A percentile compares a stretch with the other conserved stretches of the same genome.
phyloP scores from a whole-genome alignment of 2,113 vertebrate species.

The Chunga burmeisteri region DNA sequence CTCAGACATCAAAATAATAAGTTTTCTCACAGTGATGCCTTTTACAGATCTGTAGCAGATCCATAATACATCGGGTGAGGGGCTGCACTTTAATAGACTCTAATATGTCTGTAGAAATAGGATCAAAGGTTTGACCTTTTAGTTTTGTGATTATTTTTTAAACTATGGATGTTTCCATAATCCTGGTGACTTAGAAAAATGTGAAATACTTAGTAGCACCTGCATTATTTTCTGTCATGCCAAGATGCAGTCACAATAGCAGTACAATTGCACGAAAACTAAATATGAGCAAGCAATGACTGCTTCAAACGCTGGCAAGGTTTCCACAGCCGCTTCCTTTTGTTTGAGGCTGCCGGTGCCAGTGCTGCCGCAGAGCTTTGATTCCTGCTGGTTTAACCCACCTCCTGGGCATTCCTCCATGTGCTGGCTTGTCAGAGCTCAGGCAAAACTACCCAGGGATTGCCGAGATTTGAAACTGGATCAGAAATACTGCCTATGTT shows the following conservation, averaged over 20 bases:
- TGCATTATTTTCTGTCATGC: background rate
- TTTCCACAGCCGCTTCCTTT: background rate
- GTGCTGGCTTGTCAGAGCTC: background rate
- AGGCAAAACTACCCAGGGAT: background rate
- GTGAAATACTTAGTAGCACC: background rate
- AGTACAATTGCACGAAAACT: background rate
- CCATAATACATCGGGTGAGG: fast-evolving
- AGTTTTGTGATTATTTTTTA: background rate
- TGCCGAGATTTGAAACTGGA: background rate
- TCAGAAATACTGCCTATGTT: background rate
- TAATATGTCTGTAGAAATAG: background rate
- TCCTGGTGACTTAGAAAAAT: background rate
- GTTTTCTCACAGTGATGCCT: background rate
- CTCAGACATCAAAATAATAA: background rate
- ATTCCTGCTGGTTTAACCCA: background rate
- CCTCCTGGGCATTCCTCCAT: background rate
- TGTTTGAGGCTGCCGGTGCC: background rate
- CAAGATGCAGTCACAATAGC: background rate
- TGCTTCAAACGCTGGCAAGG: background rate
- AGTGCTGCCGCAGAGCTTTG: background rate
- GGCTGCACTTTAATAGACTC: background rate
- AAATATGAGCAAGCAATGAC: background rate
- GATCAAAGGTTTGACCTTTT: background rate
- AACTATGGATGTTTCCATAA: background rate
- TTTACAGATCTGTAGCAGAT: background rate